phyloP scores from a whole-genome alignment of 2,888 invertebrate genomes.

The Aelia acuminata region DNA sequence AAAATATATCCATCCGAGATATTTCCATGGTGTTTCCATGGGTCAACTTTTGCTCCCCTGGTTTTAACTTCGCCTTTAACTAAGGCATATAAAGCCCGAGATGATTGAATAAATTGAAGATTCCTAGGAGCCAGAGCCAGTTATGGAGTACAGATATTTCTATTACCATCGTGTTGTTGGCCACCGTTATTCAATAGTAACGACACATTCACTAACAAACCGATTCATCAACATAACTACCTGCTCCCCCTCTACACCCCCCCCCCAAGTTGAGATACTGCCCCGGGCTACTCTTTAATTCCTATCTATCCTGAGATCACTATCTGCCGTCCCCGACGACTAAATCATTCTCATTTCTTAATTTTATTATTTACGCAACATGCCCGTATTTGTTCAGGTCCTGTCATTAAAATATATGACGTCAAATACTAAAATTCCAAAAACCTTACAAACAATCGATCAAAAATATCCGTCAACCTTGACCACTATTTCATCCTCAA shows the following conservation, averaged over 20 bases:
- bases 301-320: background rate
- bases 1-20: background rate
- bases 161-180: background rate
- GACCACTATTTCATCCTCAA: too few species aligned
- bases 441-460: background rate
- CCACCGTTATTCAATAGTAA: background rate
- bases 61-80: background rate
- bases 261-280: too few species aligned
- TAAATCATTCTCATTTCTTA: slow-evolving; percentile 38
- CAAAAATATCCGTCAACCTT: background rate
- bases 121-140: background rate
- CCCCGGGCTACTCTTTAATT: background rate
- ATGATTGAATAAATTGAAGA: background rate
- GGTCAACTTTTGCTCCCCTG: background rate
- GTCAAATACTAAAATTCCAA: background rate
- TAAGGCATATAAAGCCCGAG: background rate
- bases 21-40: background rate
- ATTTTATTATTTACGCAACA: slow-evolving; percentile 29
- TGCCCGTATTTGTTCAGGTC: background rate
- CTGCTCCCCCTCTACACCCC: background rate
- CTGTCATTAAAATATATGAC: background rate
- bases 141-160: background rate
- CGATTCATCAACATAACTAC: slow-evolving; percentile 27
- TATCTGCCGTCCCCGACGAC: background rate
- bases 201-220: slow-evolving; percentile 18